phyloP scores from a whole-genome alignment of 2,113 vertebrate genomes.

The Tyto alba region DNA sequence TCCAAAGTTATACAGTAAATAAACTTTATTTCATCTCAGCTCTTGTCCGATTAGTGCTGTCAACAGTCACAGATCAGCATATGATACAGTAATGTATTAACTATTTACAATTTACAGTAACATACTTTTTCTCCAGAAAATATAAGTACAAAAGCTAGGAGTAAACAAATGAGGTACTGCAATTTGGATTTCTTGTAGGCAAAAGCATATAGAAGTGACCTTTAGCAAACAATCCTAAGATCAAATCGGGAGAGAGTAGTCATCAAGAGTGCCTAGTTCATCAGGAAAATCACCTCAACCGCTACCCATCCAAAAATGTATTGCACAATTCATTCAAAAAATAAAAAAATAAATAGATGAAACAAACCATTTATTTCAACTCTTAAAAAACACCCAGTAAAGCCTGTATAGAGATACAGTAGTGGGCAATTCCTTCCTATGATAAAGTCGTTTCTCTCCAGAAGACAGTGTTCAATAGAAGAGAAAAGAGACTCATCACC shows the following conservation, averaged over 20 bases:
- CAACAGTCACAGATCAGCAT: constrained; percentile 79
- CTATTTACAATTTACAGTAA: constrained; percentile 93
- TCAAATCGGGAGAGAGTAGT: constrained; percentile 41
- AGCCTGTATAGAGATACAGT: constrained; percentile 23
- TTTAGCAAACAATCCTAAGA: constrained; percentile 71
- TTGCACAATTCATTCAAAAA: constrained; percentile 86
- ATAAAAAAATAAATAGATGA: constrained; percentile 75
- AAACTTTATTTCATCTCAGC: constrained; percentile 85
- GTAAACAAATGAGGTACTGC: constrained; percentile 82
- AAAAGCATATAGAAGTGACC: constrained; percentile 71
- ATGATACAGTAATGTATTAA: constrained; percentile 77
- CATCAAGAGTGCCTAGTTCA: constrained; percentile 55
- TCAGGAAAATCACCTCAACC: constrained; percentile 62
- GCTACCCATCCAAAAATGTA: constrained; percentile 73
- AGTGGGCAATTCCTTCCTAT: constrained; percentile 21
- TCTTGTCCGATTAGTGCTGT: constrained; percentile 80
- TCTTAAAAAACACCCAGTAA: constrained; percentile 58
- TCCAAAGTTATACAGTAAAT: constrained; percentile 82
- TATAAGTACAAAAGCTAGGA: constrained; percentile 86
- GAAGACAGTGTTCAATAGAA: constrained; percentile 48
- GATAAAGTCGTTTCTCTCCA: constrained; percentile 37
- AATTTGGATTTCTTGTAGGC: constrained; percentile 71
- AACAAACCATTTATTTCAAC: constrained; percentile 53
- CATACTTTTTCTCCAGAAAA: constrained; percentile 79
- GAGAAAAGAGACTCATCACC: constrained; percentile 7